Base-by-base conservation (phyloP, 2,797 vertebrate genomes). In the Hippocampus kuda region DNA sequence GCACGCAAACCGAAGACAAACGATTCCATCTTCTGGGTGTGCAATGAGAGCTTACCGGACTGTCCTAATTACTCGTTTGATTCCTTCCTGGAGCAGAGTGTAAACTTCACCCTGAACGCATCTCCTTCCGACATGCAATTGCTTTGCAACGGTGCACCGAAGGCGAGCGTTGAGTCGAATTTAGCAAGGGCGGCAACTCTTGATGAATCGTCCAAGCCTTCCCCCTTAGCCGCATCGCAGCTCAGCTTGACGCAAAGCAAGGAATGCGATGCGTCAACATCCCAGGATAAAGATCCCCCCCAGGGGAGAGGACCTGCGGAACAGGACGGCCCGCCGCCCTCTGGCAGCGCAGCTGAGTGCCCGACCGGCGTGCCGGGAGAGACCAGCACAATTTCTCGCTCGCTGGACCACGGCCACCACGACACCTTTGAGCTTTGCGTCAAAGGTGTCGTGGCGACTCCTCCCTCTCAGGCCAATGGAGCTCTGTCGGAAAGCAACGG, bases 11-110 rank as follows among this genome's bases (percentile, higher is more conserved):
- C 42, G 16, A 15, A 65, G 18, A 27, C 13, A 4, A 18, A 30
- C 9, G 44, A 57, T 70, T 61, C 51, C 6, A 26, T 53, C 24
- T 42, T 41, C 13, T 75, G 60, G 67, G 5, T 81, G 41, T 70
- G 70, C 74, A 71, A 72, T 27, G 61, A 59, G 63, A 74, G 34
- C 67, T 83, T 82, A 15, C 75, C 75, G 60, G 84, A 88, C 62
- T 84, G 85, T 57, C 84, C 80, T 34, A 79, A 87, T 8, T 30
- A 71, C 20, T 81, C 85, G 0, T 20, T 3, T n/a, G 76, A 84
- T 64, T 81, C 73, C 13, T 12, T 7, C 8, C 26, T 41, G 20
- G 34, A 24, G 18, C 61, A 26, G n/a, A 26, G 11, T 46, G 2
- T 24, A 1, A 74, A 72, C 16, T 62, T 41, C 5, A 9, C 42